Percentiles rank a stretch among this genome's conserved stretches.
phyloP scores from a whole-genome alignment of 1,140 invertebrate genomes.

The Drosophila lini region DNA sequence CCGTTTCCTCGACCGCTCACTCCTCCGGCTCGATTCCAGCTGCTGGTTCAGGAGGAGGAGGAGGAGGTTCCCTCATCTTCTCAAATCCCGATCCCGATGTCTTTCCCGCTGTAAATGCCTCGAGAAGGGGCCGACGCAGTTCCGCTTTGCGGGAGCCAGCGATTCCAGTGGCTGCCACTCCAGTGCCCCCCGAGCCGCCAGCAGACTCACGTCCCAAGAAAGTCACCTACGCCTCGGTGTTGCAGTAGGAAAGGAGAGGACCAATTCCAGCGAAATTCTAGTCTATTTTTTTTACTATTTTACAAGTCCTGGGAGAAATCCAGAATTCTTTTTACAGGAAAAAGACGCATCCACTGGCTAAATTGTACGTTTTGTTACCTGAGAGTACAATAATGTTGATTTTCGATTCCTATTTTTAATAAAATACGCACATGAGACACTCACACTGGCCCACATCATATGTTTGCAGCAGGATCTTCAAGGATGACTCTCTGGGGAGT shows the following conservation, averaged over 20 bases:
- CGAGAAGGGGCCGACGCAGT: not conserved
- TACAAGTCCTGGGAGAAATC: not conserved
- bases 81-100: not conserved
- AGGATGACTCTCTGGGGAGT: not conserved
- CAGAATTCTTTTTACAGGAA: not conserved
- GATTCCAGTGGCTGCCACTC: not conserved
- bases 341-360: not conserved
- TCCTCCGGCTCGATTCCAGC: not conserved
- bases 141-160: not conserved
- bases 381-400: too few species aligned
- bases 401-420: not conserved
- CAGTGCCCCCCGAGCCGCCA: not conserved
- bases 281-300: not conserved
- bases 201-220: not conserved
- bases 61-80: not conserved
- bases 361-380: not conserved
- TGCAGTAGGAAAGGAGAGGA: conserved; percentile 1
- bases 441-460: not conserved
- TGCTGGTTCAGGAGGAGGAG: too few species aligned
- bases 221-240: conserved; percentile 14
- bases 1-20: not conserved
- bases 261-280: not conserved
- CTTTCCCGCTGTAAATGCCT: not conserved
- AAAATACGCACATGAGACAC: conserved; percentile 13
- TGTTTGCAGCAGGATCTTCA: not conserved